Evolutionary conservation across 2,113 vertebrate species (phyloP).

Genomic region (Murina feae): DNA sequence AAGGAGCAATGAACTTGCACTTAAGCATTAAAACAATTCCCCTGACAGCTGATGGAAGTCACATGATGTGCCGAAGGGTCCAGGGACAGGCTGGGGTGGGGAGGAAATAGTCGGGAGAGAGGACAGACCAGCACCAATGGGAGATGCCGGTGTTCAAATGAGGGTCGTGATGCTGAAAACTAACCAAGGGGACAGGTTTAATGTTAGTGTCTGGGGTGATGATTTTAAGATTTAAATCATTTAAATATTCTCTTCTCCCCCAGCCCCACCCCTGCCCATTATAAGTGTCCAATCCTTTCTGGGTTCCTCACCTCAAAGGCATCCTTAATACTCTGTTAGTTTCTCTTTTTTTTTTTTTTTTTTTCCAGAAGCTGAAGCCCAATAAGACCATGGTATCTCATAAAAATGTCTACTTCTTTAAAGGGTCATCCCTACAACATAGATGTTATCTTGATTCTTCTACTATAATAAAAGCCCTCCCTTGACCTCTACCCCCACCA

Average conservation of each 20-base stretch:
- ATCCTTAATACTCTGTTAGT: background rate
- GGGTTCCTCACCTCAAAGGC: background rate
- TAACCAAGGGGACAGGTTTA: background rate
- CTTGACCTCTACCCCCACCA: background rate
- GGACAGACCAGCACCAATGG: rapidly evolving
- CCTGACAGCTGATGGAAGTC: background rate
- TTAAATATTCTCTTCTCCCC: background rate
- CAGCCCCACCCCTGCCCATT: background rate
- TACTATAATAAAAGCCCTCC: background rate
- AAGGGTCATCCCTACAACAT: background rate
- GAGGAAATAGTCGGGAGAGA: background rate
- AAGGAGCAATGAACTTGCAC: background rate
- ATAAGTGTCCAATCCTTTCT: background rate
- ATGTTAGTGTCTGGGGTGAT: background rate
- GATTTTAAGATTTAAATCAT: background rate
- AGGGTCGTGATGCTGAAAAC: background rate
- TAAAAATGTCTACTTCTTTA: background rate
- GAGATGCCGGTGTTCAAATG: background rate
- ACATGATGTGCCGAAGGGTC: no score
- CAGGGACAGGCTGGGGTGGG: background rate
- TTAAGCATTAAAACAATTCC: background rate
- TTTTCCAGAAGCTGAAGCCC: background rate
- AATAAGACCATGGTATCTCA: background rate
- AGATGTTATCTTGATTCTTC: background rate
- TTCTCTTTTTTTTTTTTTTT: background rate